Base-by-base conservation (phyloP, 2,797 vertebrate genomes). In the Macrochelys suwanniensis region DNA sequence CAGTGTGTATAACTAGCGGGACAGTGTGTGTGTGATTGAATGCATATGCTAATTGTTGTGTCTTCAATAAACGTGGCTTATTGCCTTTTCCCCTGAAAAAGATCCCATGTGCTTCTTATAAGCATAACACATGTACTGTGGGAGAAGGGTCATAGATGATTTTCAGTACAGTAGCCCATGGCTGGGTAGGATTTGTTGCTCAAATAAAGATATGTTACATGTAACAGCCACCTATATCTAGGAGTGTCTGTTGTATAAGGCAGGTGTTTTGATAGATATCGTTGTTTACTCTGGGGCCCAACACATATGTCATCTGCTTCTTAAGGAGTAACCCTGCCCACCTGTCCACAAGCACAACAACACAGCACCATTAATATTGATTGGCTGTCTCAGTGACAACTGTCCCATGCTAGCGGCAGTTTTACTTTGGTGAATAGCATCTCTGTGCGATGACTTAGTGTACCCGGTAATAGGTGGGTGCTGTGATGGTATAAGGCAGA, bases 261-360 rank as follows among this genome's bases (percentile, higher is more conserved):
- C 31, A 19, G 53, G 53, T 33, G 42, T 81, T 77, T 71, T 11
- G 33, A 11, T 31, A 54, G 21, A 0, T 1, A 45, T n/a, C 0
- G 0, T 57, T 25, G 6, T 42, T 37, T 74, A 23, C 37, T 53
- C 5, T 0, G 0, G 0, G 0, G 31, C 50, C 23, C 2, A 0
- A 31, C 56, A 57, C 53, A 37, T 0, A 1, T 19, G 0, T 7
- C 17, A 26, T 76, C 4, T 16, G 47, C 2, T 2, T 31, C 13
- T 37, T 51, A 84, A 79, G 33, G 28, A 56, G 37, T 2, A 1
- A 23, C 7, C 1, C 5, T 0, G 3, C n/a, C 25, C 54, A 31
- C 0, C 0, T 1, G 54, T 26, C 25, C 28, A 12, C 71, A 47
- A 76, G 45, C n/a, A 10, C 3, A 26, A 23, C 26, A 12, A 1